Conservation (phyloP, 2,113 vertebrate species). For the Otolemur garnettii region DNA sequence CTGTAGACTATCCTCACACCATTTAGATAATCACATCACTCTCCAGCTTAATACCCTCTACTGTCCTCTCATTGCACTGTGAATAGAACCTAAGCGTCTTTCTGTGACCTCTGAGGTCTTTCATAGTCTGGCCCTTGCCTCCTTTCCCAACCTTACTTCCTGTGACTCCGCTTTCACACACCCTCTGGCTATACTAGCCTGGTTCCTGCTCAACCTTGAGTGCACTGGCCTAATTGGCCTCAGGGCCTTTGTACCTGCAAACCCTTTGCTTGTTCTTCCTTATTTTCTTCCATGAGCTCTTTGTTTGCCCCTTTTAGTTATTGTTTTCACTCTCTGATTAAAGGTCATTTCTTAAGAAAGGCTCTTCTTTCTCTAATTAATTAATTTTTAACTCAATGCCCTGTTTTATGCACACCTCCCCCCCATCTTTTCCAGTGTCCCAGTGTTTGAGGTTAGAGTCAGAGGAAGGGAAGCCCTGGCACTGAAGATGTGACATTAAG, state of each 20-base stretch:
- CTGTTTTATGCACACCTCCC: neutral
- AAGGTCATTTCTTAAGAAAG: conserved; percentile 24
- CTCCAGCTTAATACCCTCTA: neutral
- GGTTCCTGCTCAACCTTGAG: neutral
- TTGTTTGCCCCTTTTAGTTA: neutral
- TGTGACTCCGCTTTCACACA: neutral
- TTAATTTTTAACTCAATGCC: neutral
- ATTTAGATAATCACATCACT: neutral
- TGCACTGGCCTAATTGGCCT: neutral
- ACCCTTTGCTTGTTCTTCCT: neutral
- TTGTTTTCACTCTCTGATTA: neutral
- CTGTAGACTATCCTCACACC: neutral
- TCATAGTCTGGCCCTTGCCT: neutral
- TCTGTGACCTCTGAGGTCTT: neutral
- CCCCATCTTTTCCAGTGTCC: neutral
- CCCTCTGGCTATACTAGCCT: neutral
- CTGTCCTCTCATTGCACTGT: neutral
- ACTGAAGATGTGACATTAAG: neutral
- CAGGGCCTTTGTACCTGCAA: neutral
- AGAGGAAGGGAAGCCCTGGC: neutral
- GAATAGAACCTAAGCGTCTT: neutral
- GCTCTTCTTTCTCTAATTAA: neutral
- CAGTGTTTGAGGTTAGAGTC: neutral
- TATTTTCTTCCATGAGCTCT: neutral
- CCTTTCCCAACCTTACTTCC: neutral